Conservation (phyloP, 2,888 invertebrate species). For the Dicranocentrus wangi region DNA sequence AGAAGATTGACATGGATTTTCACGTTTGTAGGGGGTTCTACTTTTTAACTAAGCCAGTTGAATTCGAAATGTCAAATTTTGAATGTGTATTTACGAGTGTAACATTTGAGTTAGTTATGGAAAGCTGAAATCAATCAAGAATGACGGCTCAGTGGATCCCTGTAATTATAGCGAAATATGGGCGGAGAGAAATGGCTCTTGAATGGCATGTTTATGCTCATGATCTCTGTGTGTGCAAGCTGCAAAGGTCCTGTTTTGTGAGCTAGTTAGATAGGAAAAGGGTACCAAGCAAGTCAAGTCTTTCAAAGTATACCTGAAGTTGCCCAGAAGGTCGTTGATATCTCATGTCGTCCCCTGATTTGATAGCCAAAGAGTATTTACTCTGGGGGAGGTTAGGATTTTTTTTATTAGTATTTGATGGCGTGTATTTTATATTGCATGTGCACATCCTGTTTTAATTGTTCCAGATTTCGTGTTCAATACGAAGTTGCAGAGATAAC, state of each 20-base stretch:
- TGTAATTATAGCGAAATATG: constrained; percentile 49
- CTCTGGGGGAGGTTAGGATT: no score
- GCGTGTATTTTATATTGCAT: neutral
- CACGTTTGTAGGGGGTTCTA: constrained; percentile 46
- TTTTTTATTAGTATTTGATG: no score
- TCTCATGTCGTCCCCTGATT: neutral
- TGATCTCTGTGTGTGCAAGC: constrained; percentile 28
- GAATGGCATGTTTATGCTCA: constrained; percentile 45
- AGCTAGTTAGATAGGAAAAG: constrained; percentile 3
- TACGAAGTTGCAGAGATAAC: neutral
- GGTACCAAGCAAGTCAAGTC: neutral
- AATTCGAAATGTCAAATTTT: neutral
- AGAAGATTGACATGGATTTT: constrained; percentile 42
- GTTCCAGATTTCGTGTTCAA: constrained; percentile 13
- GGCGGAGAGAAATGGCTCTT: constrained; percentile 39
- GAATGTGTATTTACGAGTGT: neutral
- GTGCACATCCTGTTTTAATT: constrained; percentile 15
- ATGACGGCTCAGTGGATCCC: constrained; percentile 48
- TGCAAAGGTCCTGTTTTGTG: constrained; percentile 34
- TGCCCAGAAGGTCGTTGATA: constrained; percentile 7
- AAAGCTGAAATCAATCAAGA: constrained; percentile 55
- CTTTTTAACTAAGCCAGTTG: constrained; percentile 17
- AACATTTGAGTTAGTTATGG: constrained; percentile 39
- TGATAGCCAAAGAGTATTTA: neutral
- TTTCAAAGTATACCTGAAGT: neutral